Conservation (phyloP, 2,888 invertebrate species). For the Lithophane ornitopus region DNA sequence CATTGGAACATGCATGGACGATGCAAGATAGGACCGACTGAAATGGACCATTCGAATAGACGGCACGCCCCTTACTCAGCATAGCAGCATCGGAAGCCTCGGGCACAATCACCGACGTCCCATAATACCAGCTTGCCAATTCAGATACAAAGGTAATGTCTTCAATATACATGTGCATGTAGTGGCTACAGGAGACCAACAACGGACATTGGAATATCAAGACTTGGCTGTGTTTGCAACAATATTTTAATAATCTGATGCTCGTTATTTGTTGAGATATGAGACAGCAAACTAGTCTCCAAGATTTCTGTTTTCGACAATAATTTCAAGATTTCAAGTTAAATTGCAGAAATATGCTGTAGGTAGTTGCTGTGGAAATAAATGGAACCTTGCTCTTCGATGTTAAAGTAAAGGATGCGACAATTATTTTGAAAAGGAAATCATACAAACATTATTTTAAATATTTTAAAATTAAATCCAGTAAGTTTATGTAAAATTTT, state of each 20-base stretch:
- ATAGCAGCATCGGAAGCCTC: constrained; percentile 63
- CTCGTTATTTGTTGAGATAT: constrained; percentile 14
- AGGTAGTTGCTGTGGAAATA: constrained; percentile 15
- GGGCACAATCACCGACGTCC: constrained; percentile 69
- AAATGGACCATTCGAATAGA: constrained; percentile 68
- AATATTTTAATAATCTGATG: constrained; percentile 30
- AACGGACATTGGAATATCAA: constrained; percentile 23
- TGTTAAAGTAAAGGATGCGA: not conserved
- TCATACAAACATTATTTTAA: not conserved
- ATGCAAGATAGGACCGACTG: constrained; percentile 55
- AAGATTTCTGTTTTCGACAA: constrained; percentile 18
- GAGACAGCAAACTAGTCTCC: constrained; percentile 4
- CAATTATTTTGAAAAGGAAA: constrained; percentile 1
- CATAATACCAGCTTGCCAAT: constrained; percentile 62
- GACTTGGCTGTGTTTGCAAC: constrained; percentile 9
- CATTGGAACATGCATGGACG: constrained; percentile 48
- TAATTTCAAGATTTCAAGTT: constrained; percentile 16
- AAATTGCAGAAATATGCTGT: constrained; percentile 21
- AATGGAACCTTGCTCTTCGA: constrained; percentile 7
- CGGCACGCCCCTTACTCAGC: constrained; percentile 63
- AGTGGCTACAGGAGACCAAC: constrained; percentile 16
- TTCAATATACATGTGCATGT: constrained; percentile 39
- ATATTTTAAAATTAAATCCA: not conserved
- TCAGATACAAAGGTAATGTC: constrained; percentile 61
- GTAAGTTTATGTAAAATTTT: not conserved